These are phyloP conservation scores for Dicyrtoma fusca DNA, from an alignment of 2,888 invertebrate species.

Conservation along the genomic window DNA sequence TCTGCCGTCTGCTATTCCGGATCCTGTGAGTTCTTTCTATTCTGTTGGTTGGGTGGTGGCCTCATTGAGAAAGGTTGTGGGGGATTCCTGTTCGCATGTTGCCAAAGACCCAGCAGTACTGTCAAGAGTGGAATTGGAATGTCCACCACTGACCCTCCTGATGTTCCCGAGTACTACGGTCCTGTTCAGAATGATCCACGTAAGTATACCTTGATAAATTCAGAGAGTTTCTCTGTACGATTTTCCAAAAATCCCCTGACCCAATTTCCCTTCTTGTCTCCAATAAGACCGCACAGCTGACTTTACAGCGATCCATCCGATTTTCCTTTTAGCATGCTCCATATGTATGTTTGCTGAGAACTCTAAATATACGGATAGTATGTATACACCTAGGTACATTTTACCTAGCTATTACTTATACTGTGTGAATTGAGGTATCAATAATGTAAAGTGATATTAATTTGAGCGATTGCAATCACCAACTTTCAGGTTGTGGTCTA, in stretches of 20 bases:
- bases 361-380: too few relatives aligned
- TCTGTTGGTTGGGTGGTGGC: conserved; percentile 87
- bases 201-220: conserved; percentile 65
- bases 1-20: conserved; percentile 69
- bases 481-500: conserved; percentile 79
- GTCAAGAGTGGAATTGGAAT: conserved; percentile 56
- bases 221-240: too few relatives aligned
- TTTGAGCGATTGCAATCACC: conserved; percentile 6
- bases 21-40: conserved; percentile 86
- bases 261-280: too few relatives aligned
- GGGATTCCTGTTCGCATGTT: conserved; percentile 81
- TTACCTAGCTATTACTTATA: too few relatives aligned
- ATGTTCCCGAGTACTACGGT: conserved; percentile 66
- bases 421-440: not conserved
- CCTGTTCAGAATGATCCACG: conserved; percentile 78
- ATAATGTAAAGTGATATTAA: conserved; percentile 22
- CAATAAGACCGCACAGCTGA: too few relatives aligned
- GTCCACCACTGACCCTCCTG: conserved; percentile 55
- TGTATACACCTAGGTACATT: too few relatives aligned
- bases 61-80: conserved; percentile 83
- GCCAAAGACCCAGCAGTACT: conserved; percentile 66
- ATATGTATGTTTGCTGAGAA: too few relatives aligned
- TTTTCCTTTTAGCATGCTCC: too few relatives aligned
- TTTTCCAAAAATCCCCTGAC: too few relatives aligned
- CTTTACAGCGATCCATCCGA: too few relatives aligned